Base-by-base conservation (phyloP, 2,888 invertebrate genomes). In the Papilio demoleus region DNA sequence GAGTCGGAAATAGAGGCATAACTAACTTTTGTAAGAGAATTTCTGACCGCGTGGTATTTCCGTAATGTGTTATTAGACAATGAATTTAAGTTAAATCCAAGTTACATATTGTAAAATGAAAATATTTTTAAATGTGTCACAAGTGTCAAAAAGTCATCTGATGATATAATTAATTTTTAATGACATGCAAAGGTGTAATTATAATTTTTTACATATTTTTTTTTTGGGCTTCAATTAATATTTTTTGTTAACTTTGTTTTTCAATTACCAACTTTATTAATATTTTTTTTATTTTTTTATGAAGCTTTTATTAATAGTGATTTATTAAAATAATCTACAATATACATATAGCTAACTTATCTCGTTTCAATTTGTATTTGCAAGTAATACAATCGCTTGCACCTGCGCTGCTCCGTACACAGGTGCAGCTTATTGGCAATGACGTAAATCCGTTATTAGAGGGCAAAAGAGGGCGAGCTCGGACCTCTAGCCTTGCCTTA, bases 1-100 rank as follows among this genome's bases (percentile, higher is more conserved):
- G 27, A 38, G 56, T 8, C 56, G 65, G 65, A 65, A 65, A 65
- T 65, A 42, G 42, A 58, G n/a, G 22, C 22, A 45, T 65, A 65
- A 65, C 58, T 34, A 58, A 27, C 22, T 27, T 31, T 31, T 58
- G 42, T 40, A 40, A 45, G 12, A 42, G 58, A 58, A 58, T 45
- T 42, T 64, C 31, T 58, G n/a, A 36, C 45, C 36, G 17, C n/a
- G 53, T n/a, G 27, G n/a, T 31, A 31, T 56, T 56, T 56, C 31
- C 31, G 0, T 2, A 27, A 24, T 0, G 9, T 53, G n/a, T 27
- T 27, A 6, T n/a, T 27, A 53, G 2, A n/a, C 14, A 27, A 2
- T 22, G 9, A 27, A 27, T 53, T 53, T 27, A 27, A 27, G 8
- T 53, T n/a, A 53, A 53, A 53, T 1, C 4, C 9, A 31, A 31